Base-by-base conservation (phyloP, 1,140 invertebrate species). In the Philaenus spumarius region DNA sequence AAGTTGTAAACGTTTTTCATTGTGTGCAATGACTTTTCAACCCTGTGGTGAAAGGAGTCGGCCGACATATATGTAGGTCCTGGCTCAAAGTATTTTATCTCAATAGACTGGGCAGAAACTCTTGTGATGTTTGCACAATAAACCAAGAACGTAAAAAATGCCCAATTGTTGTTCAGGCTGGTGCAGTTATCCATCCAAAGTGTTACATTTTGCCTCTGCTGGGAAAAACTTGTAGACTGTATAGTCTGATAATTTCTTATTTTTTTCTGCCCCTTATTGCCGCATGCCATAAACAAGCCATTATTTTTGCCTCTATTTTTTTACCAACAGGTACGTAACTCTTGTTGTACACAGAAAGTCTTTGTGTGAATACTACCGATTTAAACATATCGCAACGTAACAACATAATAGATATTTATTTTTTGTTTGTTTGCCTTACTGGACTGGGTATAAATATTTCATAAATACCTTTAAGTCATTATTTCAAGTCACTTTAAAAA, bases 21-120 rank as follows among this genome's bases (percentile, higher is more conserved):
- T 50, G 15, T 6, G 9, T 24, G 15, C n/a, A 50, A 50, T 7
- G 47, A 11, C 12, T 19, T 11, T 50, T 50, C 67, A 14, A 71
- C 64, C 48, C 62, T 58, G 39, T 69, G 67, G 47, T 69, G 69
- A 55, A 69, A 69, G 35, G 53, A 43, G 50, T 70, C 68, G 12
- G 68, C 66, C 30, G 63, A 63, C 65, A 69, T 68, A 52, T 67
- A 67, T n/a, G n/a, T 68, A 34, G 67, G 61, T 0, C 61, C 63
- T 3, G 65, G 58, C 48, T 67, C 62, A 62, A 68, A 68, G 58
- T 66, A 67, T 39, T 40, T 61, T 52, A 61, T 14, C 14, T 47
- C 39, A 17, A 62, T 55, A 7, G 15, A 30, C 35, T 65, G 14
- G 15, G 56, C 55, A 37, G 35, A n/a, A 37, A 37, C 35, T 37